These are phyloP conservation scores for Pollenia angustigena DNA, from an alignment of 2,888 invertebrate genomes.

Conservation along the genomic window DNA sequence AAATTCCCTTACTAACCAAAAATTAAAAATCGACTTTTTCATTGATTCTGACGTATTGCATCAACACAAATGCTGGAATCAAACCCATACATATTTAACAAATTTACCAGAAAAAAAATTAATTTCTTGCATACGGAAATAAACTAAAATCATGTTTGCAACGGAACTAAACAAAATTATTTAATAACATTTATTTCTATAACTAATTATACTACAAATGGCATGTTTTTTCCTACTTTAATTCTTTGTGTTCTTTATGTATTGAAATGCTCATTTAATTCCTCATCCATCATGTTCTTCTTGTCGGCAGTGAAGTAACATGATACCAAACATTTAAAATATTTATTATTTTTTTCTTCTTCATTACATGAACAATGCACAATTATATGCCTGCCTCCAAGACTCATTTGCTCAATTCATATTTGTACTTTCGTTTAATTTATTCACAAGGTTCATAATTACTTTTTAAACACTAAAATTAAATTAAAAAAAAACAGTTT, in stretches of 20 bases:
- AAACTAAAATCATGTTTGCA: slow-evolving; percentile 40
- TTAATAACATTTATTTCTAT: slow-evolving; percentile 26
- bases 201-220: slow-evolving; percentile 10
- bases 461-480: slow-evolving; percentile 64
- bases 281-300: slow-evolving; percentile 19
- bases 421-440: slow-evolving; percentile 38
- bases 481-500: slow-evolving; percentile 38
- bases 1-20: no score
- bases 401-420: slow-evolving; percentile 15
- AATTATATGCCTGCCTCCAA: slow-evolving; percentile 34
- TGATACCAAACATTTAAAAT: slow-evolving; percentile 35
- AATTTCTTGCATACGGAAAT: neutral
- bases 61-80: no score
- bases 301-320: slow-evolving; percentile 27
- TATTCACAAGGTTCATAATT: slow-evolving; percentile 48
- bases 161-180: slow-evolving; percentile 38
- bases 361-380: slow-evolving; percentile 40
- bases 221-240: slow-evolving; percentile 15
- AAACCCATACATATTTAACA: no score
- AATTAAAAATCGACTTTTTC: no score
- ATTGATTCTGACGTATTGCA: no score
- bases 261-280: slow-evolving; percentile 13
- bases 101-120: neutral
- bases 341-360: neutral
- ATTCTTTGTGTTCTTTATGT: slow-evolving; percentile 17